phyloP scores from a whole-genome alignment of 1,140 invertebrate species.

The Bemisia tabaci region DNA sequence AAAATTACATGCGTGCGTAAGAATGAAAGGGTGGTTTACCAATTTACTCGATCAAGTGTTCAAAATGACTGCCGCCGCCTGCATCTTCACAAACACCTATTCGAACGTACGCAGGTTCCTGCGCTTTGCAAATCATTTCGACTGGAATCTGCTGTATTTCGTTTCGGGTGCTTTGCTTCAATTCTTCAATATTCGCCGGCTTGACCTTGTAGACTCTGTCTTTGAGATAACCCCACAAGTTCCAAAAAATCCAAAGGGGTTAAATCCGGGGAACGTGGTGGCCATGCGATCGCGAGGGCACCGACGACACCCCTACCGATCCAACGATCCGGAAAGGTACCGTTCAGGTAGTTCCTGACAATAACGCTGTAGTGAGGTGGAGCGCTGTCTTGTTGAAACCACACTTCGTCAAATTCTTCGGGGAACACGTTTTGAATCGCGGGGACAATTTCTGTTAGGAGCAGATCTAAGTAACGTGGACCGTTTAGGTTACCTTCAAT shows the following conservation, averaged over 20 bases:
- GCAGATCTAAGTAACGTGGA: neutral
- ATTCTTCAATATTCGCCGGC: neutral
- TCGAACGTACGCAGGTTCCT: no score
- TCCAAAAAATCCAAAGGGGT: slow-evolving; percentile 25
- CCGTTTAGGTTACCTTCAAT: slow-evolving; percentile 18
- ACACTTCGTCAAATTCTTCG: neutral
- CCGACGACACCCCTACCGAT: slow-evolving; percentile 21
- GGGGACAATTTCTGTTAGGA: neutral
- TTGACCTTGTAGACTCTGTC: neutral
- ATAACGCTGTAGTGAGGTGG: slow-evolving; percentile 22
- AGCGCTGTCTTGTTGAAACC: slow-evolving; percentile 18
- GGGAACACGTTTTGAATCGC: neutral
- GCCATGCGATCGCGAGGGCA: slow-evolving; percentile 26
- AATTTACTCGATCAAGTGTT: no score
- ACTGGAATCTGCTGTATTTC: no score
- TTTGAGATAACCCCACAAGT: slow-evolving; percentile 15
- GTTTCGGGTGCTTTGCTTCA: no score
- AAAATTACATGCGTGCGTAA: no score
- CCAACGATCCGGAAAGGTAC: slow-evolving; percentile 19
- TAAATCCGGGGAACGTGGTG: slow-evolving; percentile 25
- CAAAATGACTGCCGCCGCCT: no score
- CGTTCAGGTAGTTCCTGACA: slow-evolving; percentile 16
- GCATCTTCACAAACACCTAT: no score
- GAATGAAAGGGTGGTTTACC: no score
- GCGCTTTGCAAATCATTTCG: no score